A percentile compares a stretch with the other conserved stretches of the same genome.
phyloP scores from a whole-genome alignment of 2,797 vertebrate genomes.

The Catostomus latipinnis region DNA sequence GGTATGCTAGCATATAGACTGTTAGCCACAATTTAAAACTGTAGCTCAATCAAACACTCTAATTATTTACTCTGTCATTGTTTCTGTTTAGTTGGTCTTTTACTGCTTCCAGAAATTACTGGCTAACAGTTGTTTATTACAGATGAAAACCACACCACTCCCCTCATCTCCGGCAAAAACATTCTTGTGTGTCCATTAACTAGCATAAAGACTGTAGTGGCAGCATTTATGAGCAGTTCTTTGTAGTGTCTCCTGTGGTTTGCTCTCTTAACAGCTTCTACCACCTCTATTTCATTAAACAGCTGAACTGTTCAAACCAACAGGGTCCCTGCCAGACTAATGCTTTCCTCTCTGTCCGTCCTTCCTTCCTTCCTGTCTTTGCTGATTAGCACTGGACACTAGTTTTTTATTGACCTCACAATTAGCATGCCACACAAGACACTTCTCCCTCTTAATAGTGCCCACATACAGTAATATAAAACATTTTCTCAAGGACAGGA shows the following conservation, averaged over 20 bases:
- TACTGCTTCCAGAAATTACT: slow-evolving; percentile 36
- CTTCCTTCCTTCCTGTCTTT: slow-evolving; percentile 48
- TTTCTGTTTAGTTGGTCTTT: slow-evolving; percentile 4
- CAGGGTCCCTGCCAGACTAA: too few relatives aligned
- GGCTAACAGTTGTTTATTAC: slow-evolving; percentile 38
- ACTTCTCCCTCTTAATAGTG: slow-evolving; percentile 51
- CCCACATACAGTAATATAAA: slow-evolving; percentile 25
- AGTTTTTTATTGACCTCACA: slow-evolving; percentile 46
- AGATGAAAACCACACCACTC: slow-evolving; percentile 8
- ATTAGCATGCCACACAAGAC: slow-evolving; percentile 18
- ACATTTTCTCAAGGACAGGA: slow-evolving; percentile 32
- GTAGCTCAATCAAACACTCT: neutral
- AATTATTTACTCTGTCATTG: slow-evolving; percentile 30
- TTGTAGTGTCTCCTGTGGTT: slow-evolving; percentile 34
- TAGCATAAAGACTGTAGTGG: neutral
- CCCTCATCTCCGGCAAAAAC: slow-evolving; percentile 15
- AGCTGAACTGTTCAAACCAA: neutral
- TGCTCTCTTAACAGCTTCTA: slow-evolving; percentile 46
- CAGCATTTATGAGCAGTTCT: slow-evolving; percentile 12
- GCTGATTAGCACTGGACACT: slow-evolving; percentile 48
- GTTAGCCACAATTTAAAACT: slow-evolving; percentile 20
- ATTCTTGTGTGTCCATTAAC: slow-evolving; percentile 26
- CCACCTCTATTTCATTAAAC: slow-evolving; percentile 59
- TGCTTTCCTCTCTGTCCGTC: slow-evolving; percentile 5
- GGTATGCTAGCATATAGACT: slow-evolving; percentile 12